Conservation (phyloP, 2,888 invertebrate species). For the Scaptodrosophila latifasciaeformis region DNA sequence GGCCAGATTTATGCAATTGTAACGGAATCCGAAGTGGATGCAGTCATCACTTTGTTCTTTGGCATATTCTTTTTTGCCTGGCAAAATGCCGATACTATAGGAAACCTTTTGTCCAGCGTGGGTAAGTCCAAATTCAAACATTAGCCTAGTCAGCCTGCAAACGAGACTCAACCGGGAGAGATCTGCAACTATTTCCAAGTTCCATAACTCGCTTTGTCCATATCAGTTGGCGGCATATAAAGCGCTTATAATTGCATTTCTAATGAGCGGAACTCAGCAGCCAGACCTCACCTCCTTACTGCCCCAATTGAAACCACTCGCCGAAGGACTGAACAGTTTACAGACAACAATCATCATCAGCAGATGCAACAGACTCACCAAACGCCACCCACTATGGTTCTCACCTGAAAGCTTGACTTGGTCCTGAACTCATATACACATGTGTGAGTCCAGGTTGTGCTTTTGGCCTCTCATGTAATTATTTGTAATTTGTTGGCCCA, state of each 20-base stretch:
- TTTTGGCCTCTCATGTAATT: constrained; percentile 45
- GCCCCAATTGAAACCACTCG: neutral
- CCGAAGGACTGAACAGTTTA: too few relatives aligned
- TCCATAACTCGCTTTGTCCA: constrained; percentile 15
- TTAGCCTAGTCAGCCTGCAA: too few relatives aligned
- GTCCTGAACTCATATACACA: too few relatives aligned
- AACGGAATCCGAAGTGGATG: constrained; percentile 87
- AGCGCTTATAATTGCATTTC: constrained; percentile 54
- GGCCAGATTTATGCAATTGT: constrained; percentile 90
- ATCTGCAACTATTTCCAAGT: constrained; percentile 1
- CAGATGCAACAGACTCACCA: constrained; percentile 6
- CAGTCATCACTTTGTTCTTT: constrained; percentile 94
- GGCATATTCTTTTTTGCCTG: constrained; percentile 97
- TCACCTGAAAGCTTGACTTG: too few relatives aligned
- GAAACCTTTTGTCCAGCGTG: constrained; percentile 91
- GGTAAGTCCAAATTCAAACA: too few relatives aligned
- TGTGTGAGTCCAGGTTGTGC: constrained; percentile 28
- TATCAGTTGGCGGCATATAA: constrained; percentile 21
- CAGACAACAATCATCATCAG: constrained; percentile 7
- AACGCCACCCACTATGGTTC: too few relatives aligned
- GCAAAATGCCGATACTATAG: constrained; percentile 95
- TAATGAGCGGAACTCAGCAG: constrained; percentile 41
- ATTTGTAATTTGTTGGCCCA: constrained; percentile 62
- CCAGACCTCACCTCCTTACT: neutral
- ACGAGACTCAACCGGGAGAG: too few relatives aligned